A percentile compares a stretch with the other conserved stretches of the same genome.
Conservation (phyloP, 2,888 invertebrate species). For the Erebia palarica region DNA sequence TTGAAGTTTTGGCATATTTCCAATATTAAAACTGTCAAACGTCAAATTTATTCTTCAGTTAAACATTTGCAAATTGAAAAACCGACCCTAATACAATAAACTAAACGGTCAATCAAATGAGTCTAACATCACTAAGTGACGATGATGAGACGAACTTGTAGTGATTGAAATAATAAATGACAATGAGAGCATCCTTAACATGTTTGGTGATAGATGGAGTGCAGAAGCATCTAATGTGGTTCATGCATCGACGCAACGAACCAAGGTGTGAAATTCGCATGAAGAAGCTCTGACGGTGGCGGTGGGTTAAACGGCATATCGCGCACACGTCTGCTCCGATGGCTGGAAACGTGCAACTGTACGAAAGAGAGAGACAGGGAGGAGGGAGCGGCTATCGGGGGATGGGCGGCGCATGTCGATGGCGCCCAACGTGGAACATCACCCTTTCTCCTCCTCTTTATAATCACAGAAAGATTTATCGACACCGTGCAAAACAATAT, state of each 20-base stretch:
- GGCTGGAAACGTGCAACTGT: constrained; percentile 73
- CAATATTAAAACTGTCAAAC: too few species aligned
- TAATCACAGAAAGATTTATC: constrained; percentile 73
- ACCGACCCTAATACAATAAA: constrained; percentile 9
- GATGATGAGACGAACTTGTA: constrained; percentile 40
- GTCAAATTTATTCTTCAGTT: too few species aligned
- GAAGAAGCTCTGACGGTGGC: constrained; percentile 68
- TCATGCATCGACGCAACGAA: constrained; percentile 80
- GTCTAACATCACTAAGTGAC: constrained; percentile 46
- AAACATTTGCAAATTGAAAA: too few species aligned
- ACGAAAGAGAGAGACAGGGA: constrained; percentile 44
- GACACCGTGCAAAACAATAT: constrained; percentile 51
- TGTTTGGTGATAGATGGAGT: constrained; percentile 65
- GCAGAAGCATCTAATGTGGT: constrained; percentile 80
- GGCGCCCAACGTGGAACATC: constrained; percentile 62
- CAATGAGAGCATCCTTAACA: constrained; percentile 47
- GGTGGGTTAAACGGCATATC: constrained; percentile 65
- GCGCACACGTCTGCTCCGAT: constrained; percentile 69
- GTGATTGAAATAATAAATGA: constrained; percentile 48
- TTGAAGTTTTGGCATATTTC: too few species aligned
- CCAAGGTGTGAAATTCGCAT: constrained; percentile 75
- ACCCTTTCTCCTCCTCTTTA: constrained; percentile 62
- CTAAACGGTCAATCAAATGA: constrained; percentile 43
- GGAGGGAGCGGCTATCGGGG: constrained; percentile 46
- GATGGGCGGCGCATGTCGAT: constrained; percentile 54